phyloP scores from a whole-genome alignment of 2,113 vertebrate species.

The Phylloscopus trochilus region DNA sequence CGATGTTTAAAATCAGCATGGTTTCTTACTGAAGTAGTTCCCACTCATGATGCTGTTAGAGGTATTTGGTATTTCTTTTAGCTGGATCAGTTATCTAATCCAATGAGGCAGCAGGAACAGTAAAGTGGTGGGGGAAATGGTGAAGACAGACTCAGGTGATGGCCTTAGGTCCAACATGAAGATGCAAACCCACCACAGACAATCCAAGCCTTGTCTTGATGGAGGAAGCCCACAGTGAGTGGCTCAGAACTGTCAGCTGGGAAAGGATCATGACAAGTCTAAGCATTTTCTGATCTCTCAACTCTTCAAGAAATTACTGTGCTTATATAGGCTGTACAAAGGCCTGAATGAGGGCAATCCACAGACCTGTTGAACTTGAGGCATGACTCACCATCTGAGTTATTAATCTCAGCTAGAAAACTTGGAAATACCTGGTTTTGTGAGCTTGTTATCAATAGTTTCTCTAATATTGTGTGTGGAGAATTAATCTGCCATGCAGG shows the following conservation, averaged over 20 bases:
- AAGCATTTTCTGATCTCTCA: neutral
- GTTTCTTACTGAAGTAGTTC: neutral
- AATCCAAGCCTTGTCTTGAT: neutral
- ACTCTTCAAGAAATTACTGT: neutral
- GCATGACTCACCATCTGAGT: neutral
- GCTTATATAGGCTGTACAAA: neutral
- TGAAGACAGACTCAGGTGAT: neutral
- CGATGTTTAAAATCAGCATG: neutral
- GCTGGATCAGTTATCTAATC: neutral
- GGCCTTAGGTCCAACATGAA: neutral
- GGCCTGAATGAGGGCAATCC: neutral
- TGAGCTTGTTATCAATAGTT: neutral
- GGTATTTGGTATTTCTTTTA: neutral
- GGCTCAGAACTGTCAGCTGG: neutral
- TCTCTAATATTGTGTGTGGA: neutral
- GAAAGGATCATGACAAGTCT: neutral
- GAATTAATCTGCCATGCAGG: neutral
- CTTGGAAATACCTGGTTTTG: neutral
- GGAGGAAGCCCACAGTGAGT: neutral
- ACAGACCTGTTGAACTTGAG: neutral
- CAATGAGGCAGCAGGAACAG: neutral
- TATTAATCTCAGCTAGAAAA: neutral
- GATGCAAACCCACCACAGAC: neutral
- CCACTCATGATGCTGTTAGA: neutral
- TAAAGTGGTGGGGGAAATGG: neutral